These are phyloP conservation scores for Adineta ricciae DNA, from an alignment of 2,888 invertebrate species.

Conservation along the genomic window DNA sequence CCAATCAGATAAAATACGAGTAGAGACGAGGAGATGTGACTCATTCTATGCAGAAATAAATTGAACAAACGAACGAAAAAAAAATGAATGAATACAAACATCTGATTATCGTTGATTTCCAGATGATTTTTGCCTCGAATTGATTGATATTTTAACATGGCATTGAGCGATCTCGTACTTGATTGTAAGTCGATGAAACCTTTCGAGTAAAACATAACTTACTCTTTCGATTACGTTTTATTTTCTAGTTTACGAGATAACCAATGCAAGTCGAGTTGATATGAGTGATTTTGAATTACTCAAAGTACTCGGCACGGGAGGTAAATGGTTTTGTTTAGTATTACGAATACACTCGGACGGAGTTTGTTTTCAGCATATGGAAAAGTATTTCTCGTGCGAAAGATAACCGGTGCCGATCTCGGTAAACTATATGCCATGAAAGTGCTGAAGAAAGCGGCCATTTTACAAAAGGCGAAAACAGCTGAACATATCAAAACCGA, in stretches of 20 bases:
- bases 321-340: slow-evolving; percentile 54
- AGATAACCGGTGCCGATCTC: slow-evolving; percentile 69
- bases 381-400: slow-evolving; percentile 87
- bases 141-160: neutral
- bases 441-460: slow-evolving; percentile 69
- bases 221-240: too few species aligned
- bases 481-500: slow-evolving; percentile 94
- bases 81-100: neutral
- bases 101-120: neutral
- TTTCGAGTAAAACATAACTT: neutral
- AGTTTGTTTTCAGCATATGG: slow-evolving; percentile 40
- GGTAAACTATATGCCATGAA: slow-evolving; percentile 93
- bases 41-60: neutral
- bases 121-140: neutral
- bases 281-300: slow-evolving; percentile 70
- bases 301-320: slow-evolving; percentile 91
- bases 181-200: neutral
- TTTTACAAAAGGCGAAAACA: slow-evolving; percentile 68
- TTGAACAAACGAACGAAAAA: neutral
- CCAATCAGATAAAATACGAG: neutral
- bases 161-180: neutral
- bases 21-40: neutral
- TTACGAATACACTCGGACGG: neutral
- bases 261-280: slow-evolving; percentile 40
- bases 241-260: neutral